A percentile compares a stretch with the other conserved stretches of the same genome.
phyloP scores from a whole-genome alignment of 2,113 vertebrate genomes.

The Ceuthmochares aereus region DNA sequence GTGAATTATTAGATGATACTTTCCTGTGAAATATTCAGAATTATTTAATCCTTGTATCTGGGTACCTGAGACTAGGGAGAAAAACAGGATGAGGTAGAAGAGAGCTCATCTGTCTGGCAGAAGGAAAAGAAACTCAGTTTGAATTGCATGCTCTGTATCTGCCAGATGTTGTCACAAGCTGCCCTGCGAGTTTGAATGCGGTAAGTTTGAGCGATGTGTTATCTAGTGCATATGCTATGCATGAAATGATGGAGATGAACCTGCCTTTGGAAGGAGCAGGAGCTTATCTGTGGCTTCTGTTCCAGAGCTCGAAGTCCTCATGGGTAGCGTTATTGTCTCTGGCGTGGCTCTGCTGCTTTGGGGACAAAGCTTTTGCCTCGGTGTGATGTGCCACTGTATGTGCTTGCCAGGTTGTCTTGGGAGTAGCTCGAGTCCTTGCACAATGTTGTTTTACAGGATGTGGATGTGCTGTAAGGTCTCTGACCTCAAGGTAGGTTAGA shows the following conservation, averaged over 20 bases:
- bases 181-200: neutral
- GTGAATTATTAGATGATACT: neutral
- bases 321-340: neutral
- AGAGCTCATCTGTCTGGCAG: neutral
- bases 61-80: neutral
- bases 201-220: neutral
- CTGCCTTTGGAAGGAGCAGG: neutral
- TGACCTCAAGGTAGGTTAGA: neutral
- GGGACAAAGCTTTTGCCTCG: neutral
- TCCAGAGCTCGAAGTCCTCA: accelerated
- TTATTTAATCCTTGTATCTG: neutral
- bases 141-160: neutral
- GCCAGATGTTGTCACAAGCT: neutral
- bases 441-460: accelerated
- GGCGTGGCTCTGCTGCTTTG: neutral
- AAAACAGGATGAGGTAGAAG: neutral
- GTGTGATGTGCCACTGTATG: accelerated
- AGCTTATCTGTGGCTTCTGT: neutral
- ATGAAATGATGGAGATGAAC: neutral
- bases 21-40: neutral
- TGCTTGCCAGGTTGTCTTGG: neutral
- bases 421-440: neutral
- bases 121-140: neutral
- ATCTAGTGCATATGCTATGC: neutral
- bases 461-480: neutral